phyloP scores from a whole-genome alignment of 2,113 vertebrate species.

The Gymnobelideus leadbeateri region DNA sequence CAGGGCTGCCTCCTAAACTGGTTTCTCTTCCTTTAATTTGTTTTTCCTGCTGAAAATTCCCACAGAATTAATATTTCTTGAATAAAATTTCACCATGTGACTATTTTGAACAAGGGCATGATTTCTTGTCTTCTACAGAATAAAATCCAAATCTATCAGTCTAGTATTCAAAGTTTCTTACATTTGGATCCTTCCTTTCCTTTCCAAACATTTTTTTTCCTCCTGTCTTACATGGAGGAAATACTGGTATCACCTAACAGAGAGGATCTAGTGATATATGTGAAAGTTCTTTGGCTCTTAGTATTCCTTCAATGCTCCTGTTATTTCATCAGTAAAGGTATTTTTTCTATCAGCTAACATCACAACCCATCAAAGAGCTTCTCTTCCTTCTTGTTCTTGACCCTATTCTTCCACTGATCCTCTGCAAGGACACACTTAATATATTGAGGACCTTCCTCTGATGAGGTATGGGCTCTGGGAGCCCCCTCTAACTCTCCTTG shows the following conservation, averaged over 20 bases:
- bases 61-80: background rate
- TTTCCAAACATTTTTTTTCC: no score
- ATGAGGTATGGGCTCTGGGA: no score
- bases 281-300: background rate
- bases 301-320: background rate
- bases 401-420: no score
- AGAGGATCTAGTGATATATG: background rate
- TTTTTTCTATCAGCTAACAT: background rate
- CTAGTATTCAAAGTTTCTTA: no score
- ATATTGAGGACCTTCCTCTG: background rate
- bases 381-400: no score
- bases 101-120: no score
- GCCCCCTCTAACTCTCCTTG: no score
- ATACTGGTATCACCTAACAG: background rate
- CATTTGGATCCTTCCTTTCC: no score
- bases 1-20: background rate
- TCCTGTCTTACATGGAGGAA: no score
- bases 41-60: background rate
- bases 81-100: no score
- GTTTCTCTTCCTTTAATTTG: background rate
- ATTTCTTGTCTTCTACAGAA: no score
- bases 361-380: background rate
- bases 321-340: background rate
- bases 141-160: no score
- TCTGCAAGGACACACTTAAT: background rate